Base-by-base conservation (phyloP, 2,113 vertebrate genomes). In the Tragelaphus imberbis region DNA sequence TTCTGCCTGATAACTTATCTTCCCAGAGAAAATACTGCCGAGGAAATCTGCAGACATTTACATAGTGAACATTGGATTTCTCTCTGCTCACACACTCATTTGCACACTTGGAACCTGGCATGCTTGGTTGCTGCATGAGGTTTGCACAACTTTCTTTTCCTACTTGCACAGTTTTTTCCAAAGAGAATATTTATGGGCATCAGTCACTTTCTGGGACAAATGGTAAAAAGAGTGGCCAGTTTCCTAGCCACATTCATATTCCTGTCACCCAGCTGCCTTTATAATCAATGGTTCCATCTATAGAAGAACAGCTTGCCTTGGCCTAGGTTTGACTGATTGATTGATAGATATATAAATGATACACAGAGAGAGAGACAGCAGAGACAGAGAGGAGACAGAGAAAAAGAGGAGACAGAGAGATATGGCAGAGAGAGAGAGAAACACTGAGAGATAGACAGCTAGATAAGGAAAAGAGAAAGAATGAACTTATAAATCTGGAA, bases 401-500 rank as follows among this genome's bases (percentile, higher is more conserved):
- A 49, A 4, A 88, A 16, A 80, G 47, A 51, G 47, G 28, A 17
- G 47, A 21, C 25, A 28, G 40, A 79, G 44, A 44, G 44, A 44
- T 44, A 49, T 28, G 25, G 25, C 25, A 80, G 77, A 49, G 71
- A 80, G 40, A 27, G 44, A 80, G 27, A 80, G 25, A 79, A 19
- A 81, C 7, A 65, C 61, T 47, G 14, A 98, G 28, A 51, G 5
- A 81, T 0, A 82, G 17, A n/a, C 28, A 53, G 33, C 2, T 3
- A 84, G 81, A 55, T 8, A 55, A n/a, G 33, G 19, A 55, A 49
- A 21, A 91, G 17, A 85, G 21, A 80, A 3, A 92, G 33, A 85
- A 94, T 86, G 94, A 98, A 98, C 95, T 97, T 65, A 93, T 88
- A 84, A 96, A 88, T 94, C 85, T 90, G 16, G 36, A 21, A 97